Conservation (phyloP, 2,888 invertebrate genomes). For the Melitaea athalia region DNA sequence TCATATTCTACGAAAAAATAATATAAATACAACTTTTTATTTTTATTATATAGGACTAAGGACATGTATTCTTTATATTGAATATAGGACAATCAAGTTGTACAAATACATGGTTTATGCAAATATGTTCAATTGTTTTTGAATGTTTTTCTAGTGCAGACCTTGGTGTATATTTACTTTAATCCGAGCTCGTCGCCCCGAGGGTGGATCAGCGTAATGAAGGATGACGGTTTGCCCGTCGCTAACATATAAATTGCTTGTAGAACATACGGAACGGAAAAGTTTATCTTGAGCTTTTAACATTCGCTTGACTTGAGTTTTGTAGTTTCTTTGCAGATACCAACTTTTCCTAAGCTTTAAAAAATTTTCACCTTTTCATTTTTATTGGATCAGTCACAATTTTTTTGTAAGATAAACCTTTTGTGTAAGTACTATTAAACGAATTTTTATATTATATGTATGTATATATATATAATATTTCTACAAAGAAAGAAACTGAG, state of each 20-base stretch:
- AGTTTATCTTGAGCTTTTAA: not conserved
- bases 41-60: too few species aligned
- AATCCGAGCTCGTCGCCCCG: not conserved
- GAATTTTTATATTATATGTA: too few species aligned
- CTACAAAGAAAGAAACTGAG: too few species aligned
- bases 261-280: not conserved
- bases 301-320: not conserved
- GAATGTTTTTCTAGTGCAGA: not conserved
- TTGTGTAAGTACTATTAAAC: too few species aligned
- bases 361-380: not conserved
- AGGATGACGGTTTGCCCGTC: not conserved
- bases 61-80: too few species aligned
- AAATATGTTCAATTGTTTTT: not conserved
- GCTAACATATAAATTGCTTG: not conserved
- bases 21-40: too few species aligned
- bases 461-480: too few species aligned
- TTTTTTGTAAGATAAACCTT: too few species aligned
- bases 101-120: not conserved
- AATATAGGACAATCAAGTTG: too few species aligned
- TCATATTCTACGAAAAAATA: too few species aligned
- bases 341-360: not conserved
- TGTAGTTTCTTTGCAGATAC: not conserved
- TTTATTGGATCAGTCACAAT: not conserved
- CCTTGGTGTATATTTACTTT: not conserved
- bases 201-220: conserved; percentile 1